Evolutionary conservation across 1,140 invertebrate species (phyloP), one percentile per base, ranked within the genome.

Genomic region (Calliopsis andreniformis): DNA sequence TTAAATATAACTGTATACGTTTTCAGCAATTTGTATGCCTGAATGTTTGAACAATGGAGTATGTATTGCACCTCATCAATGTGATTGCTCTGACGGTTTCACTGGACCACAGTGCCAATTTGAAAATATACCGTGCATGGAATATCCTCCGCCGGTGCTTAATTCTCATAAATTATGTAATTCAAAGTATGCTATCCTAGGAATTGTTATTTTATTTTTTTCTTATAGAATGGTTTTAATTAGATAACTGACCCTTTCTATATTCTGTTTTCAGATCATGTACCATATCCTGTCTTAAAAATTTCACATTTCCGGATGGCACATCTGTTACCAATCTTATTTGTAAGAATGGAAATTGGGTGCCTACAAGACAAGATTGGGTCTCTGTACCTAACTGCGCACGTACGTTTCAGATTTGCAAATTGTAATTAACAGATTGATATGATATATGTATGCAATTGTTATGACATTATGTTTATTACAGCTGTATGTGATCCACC

Each of bases 21-120:
- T 88, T 89, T 58, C 78, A 97, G 96, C 95, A 5, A 92, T 94
- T 77, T 98, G 97, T 87, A 84, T 94, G 18, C 94, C 95, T 0
- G 89, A 93, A 1, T 98, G 97, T 88, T 92, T 95, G 84, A 97
- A 98, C 89, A 95, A 94, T 59, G 97, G 97, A 0, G 95, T 96
- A 18, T 98, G 97, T 85, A 85, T 95, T 0, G 92, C 92, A 1
- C 95, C 95, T 0, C 94, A 96, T 87, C 89, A 93, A 1, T 97
- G 96, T 83, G 88, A 94, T 12, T 98, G 97, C 83, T 92, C 94
- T 0, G 92, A 94, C 25, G 95, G 95, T 83, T 97, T 94, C 88
- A 93, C 93, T 30, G 97, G 97, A 20, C 93, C 94, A 1, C 92
- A 94, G 58, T 98, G 97, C 86, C 95, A 97, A 87, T 94, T 94